Evolutionary conservation across 92 coral and sea anemone species (phyloP), one percentile per base, ranked within the genome.

Genomic region (Epizoanthus stellaris): DNA sequence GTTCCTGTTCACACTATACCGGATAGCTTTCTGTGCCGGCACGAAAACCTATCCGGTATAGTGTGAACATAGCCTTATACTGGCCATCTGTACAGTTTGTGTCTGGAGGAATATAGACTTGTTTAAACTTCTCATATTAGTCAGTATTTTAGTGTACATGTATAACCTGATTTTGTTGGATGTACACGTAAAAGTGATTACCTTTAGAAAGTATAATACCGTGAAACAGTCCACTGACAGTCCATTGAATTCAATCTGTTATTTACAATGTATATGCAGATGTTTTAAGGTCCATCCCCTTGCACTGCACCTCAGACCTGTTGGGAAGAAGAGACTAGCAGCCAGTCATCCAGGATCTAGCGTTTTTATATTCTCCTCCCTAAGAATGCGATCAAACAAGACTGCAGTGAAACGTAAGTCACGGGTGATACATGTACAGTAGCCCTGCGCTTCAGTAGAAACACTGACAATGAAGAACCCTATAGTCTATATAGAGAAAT

Each of bases 311-410:
- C 90, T 96, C 47, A 94, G 90, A 76, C 98, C 98, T n/a, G 92
- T 94, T 21, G 91, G 93, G 16, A 91, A 89, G 66, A 94, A 91
- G 67, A 70, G 86, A 21, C 64, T 80, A 16, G 85, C 87, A 23
- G 58, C 80, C 1, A 69, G 85, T 12, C 85, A 81, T 43, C 13
- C 87, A 13, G 63, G 92, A 30, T n/a, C 76, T 62, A 93, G 98
- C 0, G 96, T 98, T 12, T 96, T 96, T 63, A 96, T 96, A 52
- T 96, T 96, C 84, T 96, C 98, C 23, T 92, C 96, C 3, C 85
- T 96, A 40, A 86, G 92, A 85, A 84, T 81, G 56, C 89, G 90
- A 59, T 92, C 91, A 16, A 87, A 93, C 38, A 90, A 85, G 39
- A 60, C 76, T 64, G 88, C 85, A 58, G 45, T 62, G 23, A 86